Percentiles rank a stretch among this genome's conserved stretches.
phyloP scores from a whole-genome alignment of 2,113 vertebrate genomes.

The Podarcis cretensis region DNA sequence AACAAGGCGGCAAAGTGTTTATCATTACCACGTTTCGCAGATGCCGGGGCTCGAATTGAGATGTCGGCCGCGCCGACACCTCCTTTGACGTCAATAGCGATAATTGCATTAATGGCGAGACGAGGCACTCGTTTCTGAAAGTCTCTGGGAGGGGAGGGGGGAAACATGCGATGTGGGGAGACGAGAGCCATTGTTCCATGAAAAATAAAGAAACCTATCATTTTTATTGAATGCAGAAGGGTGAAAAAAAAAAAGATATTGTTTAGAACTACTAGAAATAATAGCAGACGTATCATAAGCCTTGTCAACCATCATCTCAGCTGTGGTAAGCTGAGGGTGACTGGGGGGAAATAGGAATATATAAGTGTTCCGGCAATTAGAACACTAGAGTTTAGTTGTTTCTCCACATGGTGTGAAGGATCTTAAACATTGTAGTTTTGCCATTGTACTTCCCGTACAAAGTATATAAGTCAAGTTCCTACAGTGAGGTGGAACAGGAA shows the following conservation, averaged over 20 bases:
- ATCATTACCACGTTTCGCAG: conserved; percentile 19
- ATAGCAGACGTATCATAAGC: conserved; percentile 61
- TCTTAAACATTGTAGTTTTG: conserved; percentile 43
- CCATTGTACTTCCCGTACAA: not conserved
- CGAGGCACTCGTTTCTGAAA: conserved; percentile 30
- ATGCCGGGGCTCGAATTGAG: conserved; percentile 34
- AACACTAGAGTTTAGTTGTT: conserved; percentile 44
- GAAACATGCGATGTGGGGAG: conserved; percentile 22
- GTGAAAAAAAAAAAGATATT: conserved; percentile 69
- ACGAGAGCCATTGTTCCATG: conserved; percentile 66
- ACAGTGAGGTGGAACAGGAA: not conserved
- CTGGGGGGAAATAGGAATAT: conserved; percentile 28
- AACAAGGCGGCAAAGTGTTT: conserved; percentile 37
- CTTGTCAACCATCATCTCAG: conserved; percentile 66
- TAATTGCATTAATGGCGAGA: conserved; percentile 66
- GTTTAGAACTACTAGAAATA: conserved; percentile 72
- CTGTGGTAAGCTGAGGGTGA: conserved; percentile 43
- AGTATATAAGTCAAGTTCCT: not conserved
- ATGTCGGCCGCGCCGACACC: conserved; percentile 6
- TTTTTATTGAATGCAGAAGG: conserved; percentile 73
- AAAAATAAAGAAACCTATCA: conserved; percentile 72
- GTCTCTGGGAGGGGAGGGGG: conserved; percentile 9
- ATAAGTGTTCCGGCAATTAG: conserved; percentile 59
- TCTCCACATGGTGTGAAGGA: not conserved
- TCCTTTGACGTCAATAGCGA: conserved; percentile 51